These are phyloP conservation scores for Orthosia gothica DNA, from an alignment of 2,888 invertebrate species.

Conservation along the genomic window DNA sequence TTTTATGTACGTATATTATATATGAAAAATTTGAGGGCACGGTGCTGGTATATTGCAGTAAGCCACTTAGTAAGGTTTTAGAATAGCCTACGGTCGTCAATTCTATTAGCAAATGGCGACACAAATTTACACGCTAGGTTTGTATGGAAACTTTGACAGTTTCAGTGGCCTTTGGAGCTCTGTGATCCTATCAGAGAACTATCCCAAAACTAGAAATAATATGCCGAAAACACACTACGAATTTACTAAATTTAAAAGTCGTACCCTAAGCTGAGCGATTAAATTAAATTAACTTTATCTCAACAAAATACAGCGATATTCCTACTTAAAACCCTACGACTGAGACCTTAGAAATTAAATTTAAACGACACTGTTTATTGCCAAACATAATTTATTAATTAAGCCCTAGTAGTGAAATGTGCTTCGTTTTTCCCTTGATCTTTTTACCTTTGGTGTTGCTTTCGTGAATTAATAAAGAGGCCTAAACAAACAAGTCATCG, in stretches of 20 bases:
- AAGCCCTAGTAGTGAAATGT: conserved; percentile 56
- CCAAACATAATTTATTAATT: conserved; percentile 67
- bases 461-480: conserved; percentile 56
- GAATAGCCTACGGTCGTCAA: too few relatives aligned
- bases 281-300: conserved; percentile 30
- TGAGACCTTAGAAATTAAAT: conserved; percentile 62
- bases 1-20: too few relatives aligned
- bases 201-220: neutral
- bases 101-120: too few relatives aligned
- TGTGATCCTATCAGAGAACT: conserved; percentile 2
- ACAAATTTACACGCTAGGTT: neutral
- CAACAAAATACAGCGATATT: conserved; percentile 18
- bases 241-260: conserved; percentile 12
- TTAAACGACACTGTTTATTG: conserved; percentile 60
- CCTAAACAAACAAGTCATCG: conserved; percentile 53
- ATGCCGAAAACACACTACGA: neutral
- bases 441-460: conserved; percentile 54
- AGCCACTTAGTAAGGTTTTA: too few relatives aligned
- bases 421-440: conserved; percentile 58
- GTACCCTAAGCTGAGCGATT: conserved; percentile 11
- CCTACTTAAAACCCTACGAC: conserved; percentile 38
- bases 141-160: neutral
- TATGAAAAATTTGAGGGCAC: neutral
- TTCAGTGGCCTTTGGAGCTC: neutral
- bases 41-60: neutral